Evolutionary conservation across 2,797 vertebrate genomes (phyloP), one percentile per base, ranked within the genome.

Genomic region (Protosalanx chinensis): DNA sequence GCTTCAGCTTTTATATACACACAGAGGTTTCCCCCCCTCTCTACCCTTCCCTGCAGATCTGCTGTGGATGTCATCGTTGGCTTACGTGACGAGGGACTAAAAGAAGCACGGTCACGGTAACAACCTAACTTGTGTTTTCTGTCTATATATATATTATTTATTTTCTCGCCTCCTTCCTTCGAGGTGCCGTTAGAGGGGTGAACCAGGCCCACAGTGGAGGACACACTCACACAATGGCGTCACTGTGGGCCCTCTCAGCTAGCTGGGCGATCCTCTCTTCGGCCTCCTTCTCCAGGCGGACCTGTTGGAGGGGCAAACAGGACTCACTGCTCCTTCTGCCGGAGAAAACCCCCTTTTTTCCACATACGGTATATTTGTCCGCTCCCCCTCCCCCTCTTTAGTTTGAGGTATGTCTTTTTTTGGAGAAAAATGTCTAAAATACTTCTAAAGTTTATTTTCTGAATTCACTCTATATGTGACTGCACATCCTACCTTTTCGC

Each of bases 161-260:
- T 88, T 84, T 87, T 78, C 23, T 71, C 72, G 74, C 80, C 79
- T 75, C 70, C 84, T 75, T 57, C 57, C 71, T 76, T 84, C 71
- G 84, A 86, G 76, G 79, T 80, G 74, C 78, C 87, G 77, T 77
- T 82, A 80, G 72, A 81, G 87, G 72, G 75, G 65, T 89, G 87
- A 84, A 90, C 88, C 85, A 82, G 79, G 82, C 75, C 66, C 66
- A 53, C 37, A 71, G 81, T 30, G 70, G 81, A 29, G 23, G 80
- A 81, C 77, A 82, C 68, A 89, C 95, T 95, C 90, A 97, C 95
- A 85, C 77, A 86, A 95, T 68, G 35, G 94, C 94, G 76, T 96
- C 94, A 76, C 72, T 90, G 88, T 95, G 94, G 77, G 94, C 91
- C 73, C 72, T 85, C 73, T 93, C 92, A 60, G 92, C 88, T 78